Base-by-base conservation (phyloP, 2,888 invertebrate species). In the Trichogramma dendrolimi region DNA sequence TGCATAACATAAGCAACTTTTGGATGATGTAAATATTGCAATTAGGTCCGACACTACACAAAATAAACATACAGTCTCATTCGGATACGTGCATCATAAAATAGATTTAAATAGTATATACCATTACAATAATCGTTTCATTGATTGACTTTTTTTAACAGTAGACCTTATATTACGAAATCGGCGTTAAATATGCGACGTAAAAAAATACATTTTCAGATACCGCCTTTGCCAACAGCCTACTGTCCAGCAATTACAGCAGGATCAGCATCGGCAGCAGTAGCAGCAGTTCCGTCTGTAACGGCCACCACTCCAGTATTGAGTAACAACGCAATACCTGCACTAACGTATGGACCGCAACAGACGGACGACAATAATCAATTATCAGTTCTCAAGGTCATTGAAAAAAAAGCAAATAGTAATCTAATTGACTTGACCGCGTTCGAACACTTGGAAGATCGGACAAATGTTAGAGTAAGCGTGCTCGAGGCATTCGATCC, bases 401-500 rank as follows among this genome's bases (percentile, higher is more conserved):
- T 81, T 52, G 81, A 80, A 66, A 82, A 82, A 66, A 80, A 79
- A 64, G 78, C 80, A 68, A 81, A 82, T 71, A 82, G 79, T 71
- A 85, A 85, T 79, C 79, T 86, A 60, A 86, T 86, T 71, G 85
- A 86, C 76, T 77, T 86, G 68, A 82, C 81, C 58, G 79, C 79
- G 55, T 79, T 76, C 55, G 79, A 80, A 68, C 68, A 72, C 67
- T 6, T 55, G 38, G 82, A 83, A 60, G 83, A 81, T 70, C 81
- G 78, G 66, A 80, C 80, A 68, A 83, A 81, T 70, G 84, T 82
- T 50, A 77, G 85, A 67, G 84, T 83, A 58, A 90, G 90, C 81
- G 88, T 94, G 72, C 81, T 94, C 72, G 92, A 93, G 79, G 91
- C 91, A 66, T 94, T 94, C 79, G 94, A 94, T 84, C 94, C 94